Base-by-base conservation (phyloP, 2,797 vertebrate species). In the Danionella dracula region DNA sequence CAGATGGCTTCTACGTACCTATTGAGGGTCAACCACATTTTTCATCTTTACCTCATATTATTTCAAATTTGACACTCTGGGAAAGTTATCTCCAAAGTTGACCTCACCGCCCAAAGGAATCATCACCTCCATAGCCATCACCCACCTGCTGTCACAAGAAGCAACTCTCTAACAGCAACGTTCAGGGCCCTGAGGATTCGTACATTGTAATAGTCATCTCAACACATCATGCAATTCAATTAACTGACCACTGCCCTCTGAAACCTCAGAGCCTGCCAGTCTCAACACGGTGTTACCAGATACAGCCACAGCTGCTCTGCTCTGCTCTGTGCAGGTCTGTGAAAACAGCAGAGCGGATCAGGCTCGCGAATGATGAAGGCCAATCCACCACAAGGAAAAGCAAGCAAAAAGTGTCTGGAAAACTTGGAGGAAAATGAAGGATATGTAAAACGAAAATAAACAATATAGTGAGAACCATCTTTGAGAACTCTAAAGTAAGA, bases 11-110 rank as follows among this genome's bases (percentile, higher is more conserved):
- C 40, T 41, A 49, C 4, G 49, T 54, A 63, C 51, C 58, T 71
- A 49, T 32, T 29, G 53, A 20, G 41, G 55, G 40, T 54, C 32
- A 48, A 34, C 29, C 7, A 40, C 57, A 51, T 11, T 59, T 55
- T 50, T 56, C 29, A 64, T 44, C 44, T 69, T 79, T 69, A 76
- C 73, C 57, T 66, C 46, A 54, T 56, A 73, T 60, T 31, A 51
- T 75, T 73, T 71, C 73, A 77, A 84, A 87, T 79, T 66, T 46
- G 86, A 87, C 86, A 86, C 75, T 56, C 82, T 86, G 83, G 79
- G 85, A 85, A 86, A 78, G 59, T 64, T 31, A 57, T 63, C 12
- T 46, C 51, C 29, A 56, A 48, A 32, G 8, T 5, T 57, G 54
- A 66, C 23, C 54, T 49, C 53, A 48, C 21, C 10, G 29, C 29